A percentile compares a stretch with the other conserved stretches of the same genome.
These are phyloP conservation scores for Propithecus coquereli DNA, from an alignment of 2,113 vertebrate genomes.

Conservation along the genomic window DNA sequence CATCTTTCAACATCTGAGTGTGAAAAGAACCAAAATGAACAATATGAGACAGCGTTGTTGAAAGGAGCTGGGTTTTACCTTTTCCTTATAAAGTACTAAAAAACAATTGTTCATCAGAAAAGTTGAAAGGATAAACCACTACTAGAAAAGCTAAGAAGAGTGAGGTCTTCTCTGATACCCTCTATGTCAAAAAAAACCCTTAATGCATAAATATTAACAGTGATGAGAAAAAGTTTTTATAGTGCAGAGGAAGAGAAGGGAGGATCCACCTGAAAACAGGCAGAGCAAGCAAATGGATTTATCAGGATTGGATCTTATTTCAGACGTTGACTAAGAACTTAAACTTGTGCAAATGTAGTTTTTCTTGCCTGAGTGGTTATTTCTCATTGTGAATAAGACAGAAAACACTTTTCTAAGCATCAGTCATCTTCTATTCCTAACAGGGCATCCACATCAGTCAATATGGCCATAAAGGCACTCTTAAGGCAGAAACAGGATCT, in stretches of 20 bases:
- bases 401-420: background rate
- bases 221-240: background rate
- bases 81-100: background rate
- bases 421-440: background rate
- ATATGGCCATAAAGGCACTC: background rate
- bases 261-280: background rate
- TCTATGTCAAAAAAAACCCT: background rate
- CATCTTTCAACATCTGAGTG: background rate
- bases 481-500: background rate
- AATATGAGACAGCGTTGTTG: background rate
- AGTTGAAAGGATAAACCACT: background rate
- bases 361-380: background rate
- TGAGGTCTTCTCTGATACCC: background rate
- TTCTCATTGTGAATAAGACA: background rate
- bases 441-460: background rate
- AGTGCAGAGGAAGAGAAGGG: background rate
- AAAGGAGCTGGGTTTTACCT: accelerated
- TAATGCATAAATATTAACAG: background rate
- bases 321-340: background rate
- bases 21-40: background rate
- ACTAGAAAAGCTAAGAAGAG: background rate
- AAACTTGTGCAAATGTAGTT: background rate
- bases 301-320: background rate
- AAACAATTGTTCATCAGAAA: background rate
- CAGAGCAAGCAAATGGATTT: background rate